These are phyloP conservation scores for Luehdorfia chinensis DNA, from an alignment of 1,140 invertebrate species.

Conservation along the genomic window DNA sequence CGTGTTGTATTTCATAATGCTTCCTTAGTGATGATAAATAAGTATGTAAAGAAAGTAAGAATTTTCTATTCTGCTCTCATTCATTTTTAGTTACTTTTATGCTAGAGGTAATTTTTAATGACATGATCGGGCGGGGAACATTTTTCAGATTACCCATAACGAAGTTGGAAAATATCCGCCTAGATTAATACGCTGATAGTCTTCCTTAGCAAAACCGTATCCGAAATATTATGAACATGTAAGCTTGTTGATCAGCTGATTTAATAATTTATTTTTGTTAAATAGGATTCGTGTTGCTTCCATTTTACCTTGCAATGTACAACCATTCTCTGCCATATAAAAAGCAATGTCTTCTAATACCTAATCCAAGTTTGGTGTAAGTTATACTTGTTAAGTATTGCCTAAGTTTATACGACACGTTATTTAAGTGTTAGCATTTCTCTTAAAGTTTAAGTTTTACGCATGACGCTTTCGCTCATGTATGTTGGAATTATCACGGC, in stretches of 20 bases:
- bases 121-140: neutral
- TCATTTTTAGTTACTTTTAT: constrained; percentile 4
- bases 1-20: constrained; percentile 38
- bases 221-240: neutral
- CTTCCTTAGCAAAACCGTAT: constrained; percentile 8
- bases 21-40: constrained; percentile 36
- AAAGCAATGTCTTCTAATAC: constrained; percentile 26
- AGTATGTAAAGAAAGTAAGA: constrained; percentile 35
- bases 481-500: constrained; percentile 17
- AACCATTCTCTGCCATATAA: constrained; percentile 14
- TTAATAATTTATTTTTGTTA: constrained; percentile 4
- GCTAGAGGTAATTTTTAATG: constrained; percentile 12
- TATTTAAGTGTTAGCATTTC: constrained; percentile 61
- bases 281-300: neutral
- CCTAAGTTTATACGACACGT: constrained; percentile 68
- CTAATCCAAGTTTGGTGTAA: constrained; percentile 47
- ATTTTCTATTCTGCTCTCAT: constrained; percentile 17
- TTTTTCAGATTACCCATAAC: constrained; percentile 2
- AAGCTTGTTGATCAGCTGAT: neutral
- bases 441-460: constrained; percentile 60
- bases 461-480: constrained; percentile 34
- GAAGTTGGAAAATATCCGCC: neutral
- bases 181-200: constrained; percentile 7
- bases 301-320: constrained; percentile 7
- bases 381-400: constrained; percentile 66